Percentiles rank a stretch among this genome's conserved stretches.
These are phyloP conservation scores for Apamea anceps DNA, from an alignment of 2,888 invertebrate species.

Conservation along the genomic window DNA sequence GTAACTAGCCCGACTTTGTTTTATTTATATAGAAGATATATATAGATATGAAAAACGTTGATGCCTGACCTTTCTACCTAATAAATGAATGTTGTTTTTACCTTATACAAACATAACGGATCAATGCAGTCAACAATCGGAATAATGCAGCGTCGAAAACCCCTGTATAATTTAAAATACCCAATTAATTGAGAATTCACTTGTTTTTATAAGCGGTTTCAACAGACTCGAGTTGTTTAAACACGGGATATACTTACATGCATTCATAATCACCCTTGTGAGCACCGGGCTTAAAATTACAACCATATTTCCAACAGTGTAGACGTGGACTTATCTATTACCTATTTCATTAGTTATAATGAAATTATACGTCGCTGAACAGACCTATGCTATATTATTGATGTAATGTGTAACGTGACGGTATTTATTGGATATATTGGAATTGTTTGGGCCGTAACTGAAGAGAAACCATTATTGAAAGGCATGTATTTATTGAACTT, in stretches of 20 bases:
- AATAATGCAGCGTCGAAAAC: neutral
- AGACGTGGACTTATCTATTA: neutral
- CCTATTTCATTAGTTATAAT: constrained; percentile 21
- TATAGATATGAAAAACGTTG: neutral
- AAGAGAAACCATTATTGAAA: neutral
- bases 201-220: constrained; percentile 31
- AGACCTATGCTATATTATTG: neutral
- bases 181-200: neutral
- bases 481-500: no score
- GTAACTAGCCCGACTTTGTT: no score
- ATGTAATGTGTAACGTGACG: neutral
- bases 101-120: neutral
- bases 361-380: neutral
- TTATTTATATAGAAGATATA: no score
- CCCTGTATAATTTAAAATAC: neutral
- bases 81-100: neutral
- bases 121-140: no score
- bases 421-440: neutral
- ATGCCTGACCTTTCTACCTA: neutral
- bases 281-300: constrained; percentile 43
- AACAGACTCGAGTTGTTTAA: neutral
- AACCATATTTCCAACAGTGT: constrained; percentile 23
- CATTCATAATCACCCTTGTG: constrained; percentile 10
- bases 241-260: neutral
- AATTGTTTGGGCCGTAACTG: neutral